These are phyloP conservation scores for Pemphigus obesinymphae DNA, from an alignment of 1,140 invertebrate species.

Conservation along the genomic window DNA sequence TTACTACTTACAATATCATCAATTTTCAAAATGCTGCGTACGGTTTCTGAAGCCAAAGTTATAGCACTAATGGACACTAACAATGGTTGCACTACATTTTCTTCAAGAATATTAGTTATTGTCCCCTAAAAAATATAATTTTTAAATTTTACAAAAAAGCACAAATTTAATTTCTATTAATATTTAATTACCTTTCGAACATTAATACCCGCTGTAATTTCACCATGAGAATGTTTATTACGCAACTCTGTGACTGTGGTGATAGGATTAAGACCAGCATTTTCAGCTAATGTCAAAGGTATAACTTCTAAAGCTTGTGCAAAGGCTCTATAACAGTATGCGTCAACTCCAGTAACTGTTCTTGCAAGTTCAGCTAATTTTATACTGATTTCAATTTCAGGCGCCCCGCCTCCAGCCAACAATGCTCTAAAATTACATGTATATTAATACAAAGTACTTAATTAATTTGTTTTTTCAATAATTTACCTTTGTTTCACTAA, in stretches of 20 bases:
- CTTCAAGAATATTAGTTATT: conserved; percentile 93
- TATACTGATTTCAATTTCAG: conserved; percentile 90
- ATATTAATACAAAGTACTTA: neutral
- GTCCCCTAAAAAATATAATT: conserved; percentile 59
- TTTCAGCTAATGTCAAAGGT: conserved; percentile 97
- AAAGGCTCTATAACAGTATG: conserved; percentile 91
- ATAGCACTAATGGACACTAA: conserved; percentile 92
- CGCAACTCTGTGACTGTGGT: conserved; percentile 94
- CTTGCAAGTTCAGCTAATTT: conserved; percentile 78
- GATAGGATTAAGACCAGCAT: conserved; percentile 97
- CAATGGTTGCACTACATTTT: conserved; percentile 96
- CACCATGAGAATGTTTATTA: conserved; percentile 83
- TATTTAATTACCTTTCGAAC: conserved; percentile 71
- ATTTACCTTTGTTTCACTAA: conserved; percentile 79
- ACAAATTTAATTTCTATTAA: neutral
- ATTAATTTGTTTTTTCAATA: neutral
- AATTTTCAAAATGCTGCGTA: conserved; percentile 96
- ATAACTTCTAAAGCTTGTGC: conserved; percentile 95
- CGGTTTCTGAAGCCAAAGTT: conserved; percentile 92
- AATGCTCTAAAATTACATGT: conserved; percentile 58
- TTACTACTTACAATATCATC: conserved; percentile 84
- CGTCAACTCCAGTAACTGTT: conserved; percentile 82
- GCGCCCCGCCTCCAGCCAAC: conserved; percentile 93
- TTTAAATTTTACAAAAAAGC: neutral
- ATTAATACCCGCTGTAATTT: conserved; percentile 87